Percentiles rank a stretch among this genome's conserved stretches.
These are phyloP conservation scores for Cephalopachus bancanus DNA, from an alignment of 2,797 vertebrate species.

Conservation along the genomic window DNA sequence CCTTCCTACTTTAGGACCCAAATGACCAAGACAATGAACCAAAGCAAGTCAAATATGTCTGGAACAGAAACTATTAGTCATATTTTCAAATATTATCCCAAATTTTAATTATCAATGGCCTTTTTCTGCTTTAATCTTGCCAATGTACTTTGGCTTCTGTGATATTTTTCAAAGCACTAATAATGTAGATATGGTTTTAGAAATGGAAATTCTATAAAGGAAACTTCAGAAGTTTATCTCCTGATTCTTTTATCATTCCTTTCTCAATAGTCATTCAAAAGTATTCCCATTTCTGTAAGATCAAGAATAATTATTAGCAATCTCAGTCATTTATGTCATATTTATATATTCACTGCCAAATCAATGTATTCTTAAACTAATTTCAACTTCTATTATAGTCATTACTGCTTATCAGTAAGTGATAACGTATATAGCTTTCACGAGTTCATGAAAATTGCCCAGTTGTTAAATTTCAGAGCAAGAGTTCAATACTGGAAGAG, in stretches of 20 bases:
- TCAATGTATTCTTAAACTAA: slow-evolving; percentile 68
- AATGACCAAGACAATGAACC: background rate
- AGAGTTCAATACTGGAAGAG: slow-evolving; percentile 43
- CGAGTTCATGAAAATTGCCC: slow-evolving; percentile 37
- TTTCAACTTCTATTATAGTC: slow-evolving; percentile 57
- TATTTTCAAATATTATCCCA: background rate
- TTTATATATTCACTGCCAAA: slow-evolving; percentile 65
- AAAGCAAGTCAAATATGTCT: background rate
- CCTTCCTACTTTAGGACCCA: background rate
- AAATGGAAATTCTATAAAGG: slow-evolving; percentile 20
- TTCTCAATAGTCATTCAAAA: slow-evolving; percentile 31
- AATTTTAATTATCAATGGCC: background rate
- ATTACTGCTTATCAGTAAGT: slow-evolving; percentile 58
- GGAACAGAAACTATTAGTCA: background rate
- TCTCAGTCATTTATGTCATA: slow-evolving; percentile 1
- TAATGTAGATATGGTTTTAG: background rate
- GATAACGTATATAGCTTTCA: slow-evolving; percentile 59
- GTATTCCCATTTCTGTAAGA: slow-evolving; percentile 15
- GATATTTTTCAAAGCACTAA: background rate
- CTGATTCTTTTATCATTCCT: background rate
- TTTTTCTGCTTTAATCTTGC: slow-evolving; percentile 15
- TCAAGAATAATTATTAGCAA: slow-evolving; percentile 55
- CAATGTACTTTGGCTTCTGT: slow-evolving; percentile 20
- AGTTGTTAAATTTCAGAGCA: slow-evolving; percentile 63
- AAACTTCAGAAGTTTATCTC: background rate